Evolutionary conservation across 2,797 vertebrate genomes (phyloP).

Genomic region (Acrocephalus scirpaceus): DNA sequence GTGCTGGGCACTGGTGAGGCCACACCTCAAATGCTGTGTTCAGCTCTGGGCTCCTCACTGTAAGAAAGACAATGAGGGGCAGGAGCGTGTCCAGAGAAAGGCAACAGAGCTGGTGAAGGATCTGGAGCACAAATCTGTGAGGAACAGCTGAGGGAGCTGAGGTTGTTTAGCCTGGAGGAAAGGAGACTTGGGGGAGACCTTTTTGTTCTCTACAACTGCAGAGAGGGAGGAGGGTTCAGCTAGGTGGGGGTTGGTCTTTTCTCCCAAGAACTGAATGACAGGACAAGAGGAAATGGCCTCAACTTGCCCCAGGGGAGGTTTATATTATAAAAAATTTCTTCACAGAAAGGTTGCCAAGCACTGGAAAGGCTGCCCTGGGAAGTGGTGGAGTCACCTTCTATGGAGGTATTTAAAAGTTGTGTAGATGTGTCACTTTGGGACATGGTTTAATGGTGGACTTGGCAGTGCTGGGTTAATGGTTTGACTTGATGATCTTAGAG

Average conservation of each 20-base stretch:
- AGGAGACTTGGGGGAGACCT: neutral
- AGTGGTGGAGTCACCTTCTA: neutral
- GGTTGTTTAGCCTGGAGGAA: neutral
- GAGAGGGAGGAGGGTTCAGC: neutral
- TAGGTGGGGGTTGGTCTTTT: fast-evolving
- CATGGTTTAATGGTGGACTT: neutral
- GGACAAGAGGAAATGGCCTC: neutral
- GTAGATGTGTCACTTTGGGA: neutral
- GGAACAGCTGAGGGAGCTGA: no score
- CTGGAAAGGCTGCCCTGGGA: neutral
- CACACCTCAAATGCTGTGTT: no score
- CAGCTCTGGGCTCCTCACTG: neutral
- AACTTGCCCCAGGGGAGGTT: neutral
- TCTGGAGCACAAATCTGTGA: neutral
- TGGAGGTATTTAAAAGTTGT: neutral
- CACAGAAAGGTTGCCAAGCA: no score
- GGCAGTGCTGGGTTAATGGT: neutral
- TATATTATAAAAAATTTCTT: neutral
- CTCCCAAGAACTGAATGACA: neutral
- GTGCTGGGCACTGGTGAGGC: neutral
- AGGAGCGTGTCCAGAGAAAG: neutral
- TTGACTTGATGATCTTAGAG: neutral
- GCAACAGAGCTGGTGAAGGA: fast-evolving
- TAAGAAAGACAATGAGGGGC: neutral
- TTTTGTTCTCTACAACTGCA: neutral